Base-by-base conservation (phyloP, 2,797 vertebrate genomes). In the Phalanger gymnotis region DNA sequence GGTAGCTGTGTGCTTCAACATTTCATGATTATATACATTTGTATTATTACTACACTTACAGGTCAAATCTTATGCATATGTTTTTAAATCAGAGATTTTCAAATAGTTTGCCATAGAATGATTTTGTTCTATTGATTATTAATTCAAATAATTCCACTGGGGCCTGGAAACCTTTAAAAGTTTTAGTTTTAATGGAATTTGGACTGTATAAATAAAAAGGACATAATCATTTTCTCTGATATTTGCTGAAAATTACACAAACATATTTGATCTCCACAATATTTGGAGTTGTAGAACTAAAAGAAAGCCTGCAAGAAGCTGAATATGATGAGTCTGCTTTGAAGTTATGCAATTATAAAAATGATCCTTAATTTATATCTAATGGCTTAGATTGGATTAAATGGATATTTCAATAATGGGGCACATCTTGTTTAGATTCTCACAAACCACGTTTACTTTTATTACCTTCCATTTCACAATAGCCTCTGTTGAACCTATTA, bases 331-430 rank as follows among this genome's bases (percentile, higher is more conserved):
- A 96, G 93, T 97, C 97, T 97, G 95, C 97, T 97, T 97, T 97
- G 98, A 97, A 97, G 93, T 53, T 96, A 52, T 96, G 58, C 93
- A 96, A 96, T 97, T 98, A 97, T n/a, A 93, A 95, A 97, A 98
- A 98, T 97, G 96, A 97, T 92, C 96, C 97, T 96, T 97, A 97
- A 97, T 97, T 97, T 61, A 90, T 97, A 95, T 94, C 97, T 97
- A 97, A 97, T 97, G 94, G 95, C 91, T 91, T 96, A 90, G 93
- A 97, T 94, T 92, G 95, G 96, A 98, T 97, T 97, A 97, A 97
- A 96, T 98, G 96, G 97, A 93, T 97, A 96, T 97, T 97, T 97
- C 94, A 96, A 73, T 96, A 97, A 90, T 92, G 73, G 93, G 51
- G 73, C 89, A 95, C 90, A 97, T 97, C 91, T 93, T 97, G 87